Base-by-base conservation (phyloP, 2,888 invertebrate species). In the Pegoplata infirma region DNA sequence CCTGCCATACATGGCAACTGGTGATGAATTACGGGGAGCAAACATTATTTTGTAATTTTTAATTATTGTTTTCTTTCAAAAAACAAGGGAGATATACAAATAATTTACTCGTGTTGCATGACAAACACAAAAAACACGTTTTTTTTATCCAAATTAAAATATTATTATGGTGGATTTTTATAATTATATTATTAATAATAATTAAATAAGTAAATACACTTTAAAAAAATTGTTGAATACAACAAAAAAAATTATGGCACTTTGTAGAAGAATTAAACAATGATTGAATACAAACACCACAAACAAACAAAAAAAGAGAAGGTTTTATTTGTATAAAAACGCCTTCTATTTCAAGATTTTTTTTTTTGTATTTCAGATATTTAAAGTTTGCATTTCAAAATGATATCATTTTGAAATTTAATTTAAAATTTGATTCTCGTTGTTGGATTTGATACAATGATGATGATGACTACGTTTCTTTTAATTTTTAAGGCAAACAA, bases 21-120 rank as follows among this genome's bases (percentile, higher is more conserved):
- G 90, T 82, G 90, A 90, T 82, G 90, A 90, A 85, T 90, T 90
- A 82, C 89, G 84, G 81, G 90, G 90, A 61, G 90, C 90, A 85
- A 90, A 90, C 90, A 90, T 90, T 84, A n/a, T n/a, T 83, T 63
- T 32, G 36, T 19, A 58, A 58, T 58, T 58, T 58, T 51, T 47
- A 10, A 73, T 28, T 55, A n/a, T n/a, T n/a, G n/a, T 73, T 78
- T 78, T 77, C n/a, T 17, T 51, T 40, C 47, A 58, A 32, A 74
- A 46, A n/a, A 56, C 28, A 17, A 49, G 10, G 21, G 47, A 59
- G 63, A 71, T 17, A 21, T 5, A 36, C 58, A 75, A 36, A 36
- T 36, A 58, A 40, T 53, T 58, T 55, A 72, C 46, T 64, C 12
- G n/a, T 58, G 21, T 56, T 56, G 16, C 63, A 63, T 69, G 40